A percentile compares a stretch with the other conserved stretches of the same genome.
These are phyloP conservation scores for Ceratitis capitata DNA, from an alignment of 1,140 invertebrate species.

Conservation along the genomic window DNA sequence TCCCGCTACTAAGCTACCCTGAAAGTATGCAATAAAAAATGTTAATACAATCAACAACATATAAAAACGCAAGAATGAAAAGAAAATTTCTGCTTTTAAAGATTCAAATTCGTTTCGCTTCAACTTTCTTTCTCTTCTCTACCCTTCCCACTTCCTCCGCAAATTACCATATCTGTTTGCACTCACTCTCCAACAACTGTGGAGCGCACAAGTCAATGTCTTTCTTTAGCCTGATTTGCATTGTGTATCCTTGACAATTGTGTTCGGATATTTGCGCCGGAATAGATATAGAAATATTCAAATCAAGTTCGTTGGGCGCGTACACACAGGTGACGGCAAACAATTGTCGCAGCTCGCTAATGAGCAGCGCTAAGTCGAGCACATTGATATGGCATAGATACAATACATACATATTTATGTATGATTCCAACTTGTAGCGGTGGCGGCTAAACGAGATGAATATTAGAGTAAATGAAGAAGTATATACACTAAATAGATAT, in stretches of 20 bases:
- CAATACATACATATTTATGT: conserved; percentile 6
- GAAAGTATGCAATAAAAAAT: not conserved
- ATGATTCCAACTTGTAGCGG: not conserved
- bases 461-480: not conserved
- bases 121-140: not conserved
- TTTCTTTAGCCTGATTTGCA: conserved; percentile 18
- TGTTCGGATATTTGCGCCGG: conserved; percentile 1
- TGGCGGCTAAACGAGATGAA: no score
- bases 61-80: no score
- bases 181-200: no score
- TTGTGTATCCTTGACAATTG: conserved; percentile 31
- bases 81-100: no score
- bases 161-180: not conserved
- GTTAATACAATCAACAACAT: no score
- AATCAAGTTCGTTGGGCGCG: not conserved
- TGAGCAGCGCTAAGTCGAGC: not conserved
- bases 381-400: not conserved
- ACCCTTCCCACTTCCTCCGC: not conserved
- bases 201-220: not conserved
- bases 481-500: not conserved
- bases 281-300: conserved; percentile 20
- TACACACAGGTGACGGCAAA: not conserved
- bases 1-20: no score
- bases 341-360: not conserved
- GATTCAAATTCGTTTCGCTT: not conserved